These are phyloP conservation scores for Enteromius paludinosus DNA, from an alignment of 2,797 vertebrate species.

Conservation along the genomic window DNA sequence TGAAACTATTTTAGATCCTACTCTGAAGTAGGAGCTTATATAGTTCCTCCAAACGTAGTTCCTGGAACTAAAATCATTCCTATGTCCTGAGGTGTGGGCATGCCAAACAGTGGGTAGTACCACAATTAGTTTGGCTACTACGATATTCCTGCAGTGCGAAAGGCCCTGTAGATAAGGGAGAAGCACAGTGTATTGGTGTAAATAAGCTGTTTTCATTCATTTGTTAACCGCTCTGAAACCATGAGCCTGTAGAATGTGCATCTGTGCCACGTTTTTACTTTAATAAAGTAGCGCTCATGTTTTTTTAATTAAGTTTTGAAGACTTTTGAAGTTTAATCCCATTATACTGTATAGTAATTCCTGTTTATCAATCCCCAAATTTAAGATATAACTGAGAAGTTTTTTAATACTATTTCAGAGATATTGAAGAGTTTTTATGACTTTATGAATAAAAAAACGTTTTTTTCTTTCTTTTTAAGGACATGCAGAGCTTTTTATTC, in stretches of 20 bases:
- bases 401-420: neutral
- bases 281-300: neutral
- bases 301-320: neutral
- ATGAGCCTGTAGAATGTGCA: neutral
- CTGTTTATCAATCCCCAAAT: neutral
- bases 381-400: neutral
- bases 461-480: neutral
- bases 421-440: neutral
- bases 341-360: neutral
- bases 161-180: neutral
- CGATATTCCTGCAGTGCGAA: too few species aligned
- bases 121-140: too few species aligned
- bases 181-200: neutral
- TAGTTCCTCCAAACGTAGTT: too few species aligned
- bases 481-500: neutral
- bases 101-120: too few species aligned
- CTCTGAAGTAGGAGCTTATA: too few species aligned
- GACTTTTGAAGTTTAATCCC: constrained; percentile 12
- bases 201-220: neutral
- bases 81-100: too few species aligned
- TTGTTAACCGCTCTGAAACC: neutral
- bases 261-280: neutral
- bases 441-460: neutral
- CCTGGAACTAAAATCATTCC: too few species aligned
- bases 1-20: too few species aligned